A percentile compares a stretch with the other conserved stretches of the same genome.
These are phyloP conservation scores for Antigone vipio DNA, from an alignment of 2,113 vertebrate species.

Conservation along the genomic window DNA sequence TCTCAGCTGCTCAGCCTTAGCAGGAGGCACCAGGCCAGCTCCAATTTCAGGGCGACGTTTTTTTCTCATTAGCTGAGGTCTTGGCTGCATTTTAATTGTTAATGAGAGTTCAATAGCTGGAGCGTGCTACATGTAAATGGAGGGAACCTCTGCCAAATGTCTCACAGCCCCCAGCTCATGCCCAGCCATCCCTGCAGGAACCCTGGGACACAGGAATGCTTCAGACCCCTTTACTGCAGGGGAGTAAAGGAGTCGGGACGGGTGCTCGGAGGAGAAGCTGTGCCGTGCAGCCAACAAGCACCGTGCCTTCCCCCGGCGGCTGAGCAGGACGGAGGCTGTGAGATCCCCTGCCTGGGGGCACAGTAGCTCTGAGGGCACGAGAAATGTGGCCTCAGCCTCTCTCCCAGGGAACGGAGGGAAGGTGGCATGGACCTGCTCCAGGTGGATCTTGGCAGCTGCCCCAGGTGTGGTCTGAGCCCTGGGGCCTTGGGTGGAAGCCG, in stretches of 20 bases:
- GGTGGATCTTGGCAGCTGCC: not conserved
- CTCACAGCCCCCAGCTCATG: not conserved
- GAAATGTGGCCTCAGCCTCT: not conserved
- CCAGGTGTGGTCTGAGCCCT: not conserved
- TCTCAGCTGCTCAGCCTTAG: not conserved
- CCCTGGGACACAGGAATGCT: not conserved
- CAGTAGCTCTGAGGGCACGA: not conserved
- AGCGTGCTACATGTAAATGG: not conserved
- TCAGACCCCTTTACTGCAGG: not conserved
- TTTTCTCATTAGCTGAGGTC: not conserved
- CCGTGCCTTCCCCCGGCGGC: not conserved
- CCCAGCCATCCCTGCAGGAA: not conserved
- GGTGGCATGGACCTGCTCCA: not conserved
- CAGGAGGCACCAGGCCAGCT: not conserved
- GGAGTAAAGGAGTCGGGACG: not conserved
- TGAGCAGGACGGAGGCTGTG: not conserved
- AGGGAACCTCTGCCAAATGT: not conserved
- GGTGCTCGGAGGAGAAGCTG: not conserved
- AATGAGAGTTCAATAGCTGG: not conserved
- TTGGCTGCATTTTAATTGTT: not conserved
- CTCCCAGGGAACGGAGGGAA: not conserved
- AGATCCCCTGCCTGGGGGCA: not conserved
- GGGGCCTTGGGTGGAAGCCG: not conserved
- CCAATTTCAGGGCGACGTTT: not conserved
- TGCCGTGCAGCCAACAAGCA: not conserved